Conservation (phyloP, 2,888 invertebrate genomes). For the Arge pagana region DNA sequence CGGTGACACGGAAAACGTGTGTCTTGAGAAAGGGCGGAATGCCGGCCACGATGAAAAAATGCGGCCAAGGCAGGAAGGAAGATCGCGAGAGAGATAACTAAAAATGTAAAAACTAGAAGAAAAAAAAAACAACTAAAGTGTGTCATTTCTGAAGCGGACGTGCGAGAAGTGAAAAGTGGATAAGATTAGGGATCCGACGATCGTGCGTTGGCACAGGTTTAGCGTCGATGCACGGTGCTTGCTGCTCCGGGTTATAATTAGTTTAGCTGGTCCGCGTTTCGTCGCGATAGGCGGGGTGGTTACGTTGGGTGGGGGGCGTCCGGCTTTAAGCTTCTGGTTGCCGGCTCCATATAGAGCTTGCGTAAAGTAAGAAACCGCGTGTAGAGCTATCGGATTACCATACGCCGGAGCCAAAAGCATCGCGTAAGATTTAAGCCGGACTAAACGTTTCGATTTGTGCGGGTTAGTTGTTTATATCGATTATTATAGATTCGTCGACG, state of each 20-base stretch:
- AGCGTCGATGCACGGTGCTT: conserved; percentile 29
- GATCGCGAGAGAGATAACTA: neutral
- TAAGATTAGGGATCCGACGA: neutral
- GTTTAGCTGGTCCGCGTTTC: conserved; percentile 38
- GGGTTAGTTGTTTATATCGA: no score
- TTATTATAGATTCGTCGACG: no score
- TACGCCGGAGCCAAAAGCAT: conserved; percentile 11
- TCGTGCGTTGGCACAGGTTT: neutral
- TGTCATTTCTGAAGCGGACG: no score
- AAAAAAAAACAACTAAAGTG: neutral
- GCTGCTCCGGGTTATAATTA: conserved; percentile 52
- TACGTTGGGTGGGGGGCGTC: conserved; percentile 30
- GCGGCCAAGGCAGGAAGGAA: neutral
- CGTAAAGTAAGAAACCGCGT: conserved; percentile 42
- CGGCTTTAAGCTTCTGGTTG: no score
- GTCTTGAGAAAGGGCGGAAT: no score
- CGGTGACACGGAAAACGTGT: no score
- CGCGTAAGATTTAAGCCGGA: no score
- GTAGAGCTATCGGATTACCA: conserved; percentile 35
- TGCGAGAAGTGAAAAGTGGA: neutral
- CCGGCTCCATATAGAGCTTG: conserved; percentile 55
- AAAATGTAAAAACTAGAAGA: neutral
- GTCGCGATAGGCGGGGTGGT: no score
- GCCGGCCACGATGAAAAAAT: no score
- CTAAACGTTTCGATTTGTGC: no score